Percentiles rank a stretch among this genome's conserved stretches.
These are phyloP conservation scores for Cladorhizidae sp. DNA, from an alignment of 37 sponge, comb jelly and placozoan genomes.

Conservation along the genomic window DNA sequence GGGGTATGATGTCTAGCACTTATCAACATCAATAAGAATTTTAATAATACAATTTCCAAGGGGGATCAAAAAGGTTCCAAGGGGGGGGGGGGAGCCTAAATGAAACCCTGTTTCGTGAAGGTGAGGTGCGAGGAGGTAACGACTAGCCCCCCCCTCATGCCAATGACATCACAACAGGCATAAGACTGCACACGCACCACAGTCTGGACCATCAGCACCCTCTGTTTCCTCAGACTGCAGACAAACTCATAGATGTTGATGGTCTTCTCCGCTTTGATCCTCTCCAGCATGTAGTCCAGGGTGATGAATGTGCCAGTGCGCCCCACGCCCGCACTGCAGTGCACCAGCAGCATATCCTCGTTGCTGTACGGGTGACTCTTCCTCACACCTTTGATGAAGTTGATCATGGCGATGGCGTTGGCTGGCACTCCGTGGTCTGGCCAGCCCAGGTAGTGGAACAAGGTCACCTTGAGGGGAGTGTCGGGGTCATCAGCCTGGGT, in stretches of 20 bases:
- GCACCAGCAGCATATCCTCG: constrained; percentile 55
- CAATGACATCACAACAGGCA: no score
- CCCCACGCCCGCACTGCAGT: constrained; percentile 86
- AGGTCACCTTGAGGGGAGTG: constrained; percentile 41
- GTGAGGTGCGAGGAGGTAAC: no score
- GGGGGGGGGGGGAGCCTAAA: no score
- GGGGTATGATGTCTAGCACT: no score
- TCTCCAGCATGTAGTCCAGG: constrained; percentile 66
- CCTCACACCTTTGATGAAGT: constrained; percentile 60
- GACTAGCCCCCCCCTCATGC: no score
- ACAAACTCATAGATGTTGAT: constrained; percentile 48
- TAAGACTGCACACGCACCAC: constrained; percentile 15
- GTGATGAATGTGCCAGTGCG: constrained; percentile 73
- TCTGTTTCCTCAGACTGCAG: constrained; percentile 33
- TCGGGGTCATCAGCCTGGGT: background rate
- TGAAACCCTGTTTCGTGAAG: no score
- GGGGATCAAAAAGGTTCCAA: no score
- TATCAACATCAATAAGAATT: no score
- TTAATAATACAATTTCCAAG: no score
- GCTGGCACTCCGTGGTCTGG: constrained; percentile 83
- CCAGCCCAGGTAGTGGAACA: constrained; percentile 77
- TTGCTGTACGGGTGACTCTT: constrained; percentile 31
- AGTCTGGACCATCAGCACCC: constrained; percentile 68
- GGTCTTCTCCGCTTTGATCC: constrained; percentile 30
- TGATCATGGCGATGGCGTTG: constrained; percentile 59